phyloP scores from a whole-genome alignment of 2,888 invertebrate species.

The Melipona beecheii region DNA sequence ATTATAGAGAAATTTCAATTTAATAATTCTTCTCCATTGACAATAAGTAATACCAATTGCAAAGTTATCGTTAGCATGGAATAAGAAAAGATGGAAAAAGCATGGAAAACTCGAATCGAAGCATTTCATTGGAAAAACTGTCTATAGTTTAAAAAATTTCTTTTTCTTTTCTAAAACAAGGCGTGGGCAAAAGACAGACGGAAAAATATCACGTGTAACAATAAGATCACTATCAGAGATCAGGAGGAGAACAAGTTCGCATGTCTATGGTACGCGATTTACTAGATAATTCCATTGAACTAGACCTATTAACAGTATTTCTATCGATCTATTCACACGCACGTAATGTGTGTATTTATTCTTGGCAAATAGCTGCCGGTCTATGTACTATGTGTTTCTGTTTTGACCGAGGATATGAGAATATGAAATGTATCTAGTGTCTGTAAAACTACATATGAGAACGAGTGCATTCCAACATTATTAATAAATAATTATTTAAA shows the following conservation, averaged over 20 bases:
- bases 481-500: no score
- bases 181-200: neutral
- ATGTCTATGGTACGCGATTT: conserved; percentile 37
- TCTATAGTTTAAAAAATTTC: neutral
- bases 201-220: conserved; percentile 38
- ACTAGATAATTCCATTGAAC: conserved; percentile 67
- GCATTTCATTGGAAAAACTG: neutral
- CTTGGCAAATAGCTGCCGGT: conserved; percentile 47
- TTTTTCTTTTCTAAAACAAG: neutral
- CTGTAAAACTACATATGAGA: neutral
- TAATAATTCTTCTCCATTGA: neutral
- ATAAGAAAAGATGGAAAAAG: neutral
- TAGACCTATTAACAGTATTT: conserved; percentile 71
- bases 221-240: conserved; percentile 50
- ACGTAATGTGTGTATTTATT: conserved; percentile 56
- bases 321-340: conserved; percentile 69
- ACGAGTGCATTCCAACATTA: no score
- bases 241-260: conserved; percentile 34
- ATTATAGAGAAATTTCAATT: neutral
- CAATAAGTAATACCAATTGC: neutral
- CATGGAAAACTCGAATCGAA: neutral
- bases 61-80: neutral
- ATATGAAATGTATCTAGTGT: conserved; percentile 13
- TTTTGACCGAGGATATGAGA: conserved; percentile 8
- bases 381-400: conserved; percentile 8